phyloP scores from a whole-genome alignment of 2,113 vertebrate species.

The Galeopterus variegatus region DNA sequence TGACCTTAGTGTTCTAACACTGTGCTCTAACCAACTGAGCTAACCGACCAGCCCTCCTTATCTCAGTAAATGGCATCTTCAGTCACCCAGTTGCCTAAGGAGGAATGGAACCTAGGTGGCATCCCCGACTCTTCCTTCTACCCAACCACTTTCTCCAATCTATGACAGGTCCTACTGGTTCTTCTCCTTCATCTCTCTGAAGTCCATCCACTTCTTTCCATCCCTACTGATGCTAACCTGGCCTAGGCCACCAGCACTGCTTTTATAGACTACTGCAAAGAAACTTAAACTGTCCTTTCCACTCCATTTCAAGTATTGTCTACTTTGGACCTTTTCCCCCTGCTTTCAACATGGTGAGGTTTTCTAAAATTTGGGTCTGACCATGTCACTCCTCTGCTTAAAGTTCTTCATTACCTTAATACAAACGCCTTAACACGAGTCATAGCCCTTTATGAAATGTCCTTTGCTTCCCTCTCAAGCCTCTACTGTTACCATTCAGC shows the following conservation, averaged over 20 bases:
- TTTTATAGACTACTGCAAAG: not conserved
- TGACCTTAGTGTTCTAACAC: too few relatives aligned
- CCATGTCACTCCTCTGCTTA: not conserved
- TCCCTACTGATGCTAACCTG: not conserved
- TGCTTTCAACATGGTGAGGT: not conserved
- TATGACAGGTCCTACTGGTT: not conserved
- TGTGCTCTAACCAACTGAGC: too few relatives aligned
- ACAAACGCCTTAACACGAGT: not conserved
- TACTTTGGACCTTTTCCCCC: not conserved
- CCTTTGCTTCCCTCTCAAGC: not conserved
- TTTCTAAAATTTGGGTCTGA: not conserved
- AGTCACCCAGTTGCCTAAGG: not conserved
- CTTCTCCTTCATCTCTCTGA: not conserved
- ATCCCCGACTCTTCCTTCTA: not conserved
- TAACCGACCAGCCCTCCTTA: not conserved
- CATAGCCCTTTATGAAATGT: not conserved
- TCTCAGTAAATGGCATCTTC: conserved; percentile 8
- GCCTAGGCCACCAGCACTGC: not conserved
- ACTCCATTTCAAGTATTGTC: too few relatives aligned
- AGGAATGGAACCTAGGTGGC: not conserved
- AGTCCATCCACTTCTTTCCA: not conserved
- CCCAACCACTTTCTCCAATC: not conserved
- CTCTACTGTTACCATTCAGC: not conserved
- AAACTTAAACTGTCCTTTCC: not conserved
- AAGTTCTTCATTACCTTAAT: not conserved